Base-by-base conservation (phyloP, 2,797 vertebrate species). In the Phataginus tetradactyla region DNA sequence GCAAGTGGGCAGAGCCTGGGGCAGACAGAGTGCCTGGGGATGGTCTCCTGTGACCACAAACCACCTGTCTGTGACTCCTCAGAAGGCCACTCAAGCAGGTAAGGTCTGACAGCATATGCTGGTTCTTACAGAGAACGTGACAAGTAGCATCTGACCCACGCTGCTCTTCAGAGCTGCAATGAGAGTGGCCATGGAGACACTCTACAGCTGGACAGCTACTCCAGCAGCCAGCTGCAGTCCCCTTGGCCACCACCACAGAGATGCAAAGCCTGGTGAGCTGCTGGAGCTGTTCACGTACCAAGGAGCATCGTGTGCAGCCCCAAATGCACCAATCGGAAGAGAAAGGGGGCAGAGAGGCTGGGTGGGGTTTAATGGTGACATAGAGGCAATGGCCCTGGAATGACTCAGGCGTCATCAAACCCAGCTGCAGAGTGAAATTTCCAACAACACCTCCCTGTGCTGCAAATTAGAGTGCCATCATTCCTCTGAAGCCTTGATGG, bases 301-400 rank as follows among this genome's bases (percentile, higher is more conserved):
- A 66, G 14, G 45, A 23, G 4, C 3, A n/a, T 29, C 1, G 0
- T 11, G 10, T 57, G 0, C n/a, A 80, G 27, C 27, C 74, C 78
- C 15, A 37, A 63, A 53, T 25, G 10, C 10, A 34, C 15, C 10
- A 27, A 49, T 45, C 23, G 10, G 34, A 77, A 17, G 20, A 86
- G 78, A 72, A 87, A 61, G 32, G 20, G 6, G 51, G 1, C n/a
- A 83, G 64, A 93, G 78, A 64, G 49, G 1, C 21, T 42, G 25
- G 1, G 7, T 29, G 21, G 17, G 1, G 20, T 7, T 61, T 7
- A 37, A 32, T 1, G 18, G 15, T 1, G 51, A 32, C 27, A 32
- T 2, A 7, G 37, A 14, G 37, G n/a, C 5, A 6, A 17, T 10
- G 29, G 7, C 29, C 42, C 49, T 68, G n/a, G 25, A 11, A 2